Conservation (phyloP, 1,140 invertebrate species). For the Vanessa tameamea region DNA sequence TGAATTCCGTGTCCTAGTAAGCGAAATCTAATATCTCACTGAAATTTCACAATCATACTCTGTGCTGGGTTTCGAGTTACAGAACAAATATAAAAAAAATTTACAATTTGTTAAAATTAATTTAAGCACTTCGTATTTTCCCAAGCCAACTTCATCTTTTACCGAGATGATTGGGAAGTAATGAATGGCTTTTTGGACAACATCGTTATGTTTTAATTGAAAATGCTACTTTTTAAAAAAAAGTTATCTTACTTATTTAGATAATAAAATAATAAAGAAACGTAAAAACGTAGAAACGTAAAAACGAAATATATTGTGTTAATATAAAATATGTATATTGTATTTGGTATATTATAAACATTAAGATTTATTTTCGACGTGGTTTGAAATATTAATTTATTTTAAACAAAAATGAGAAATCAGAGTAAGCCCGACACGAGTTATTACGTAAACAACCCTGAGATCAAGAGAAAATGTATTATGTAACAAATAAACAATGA, state of each 20-base stretch:
- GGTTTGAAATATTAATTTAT: background rate
- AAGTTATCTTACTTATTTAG: background rate
- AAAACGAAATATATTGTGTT: background rate
- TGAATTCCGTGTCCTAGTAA: no score
- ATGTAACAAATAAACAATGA: slow-evolving; percentile 10
- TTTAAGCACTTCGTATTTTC: background rate
- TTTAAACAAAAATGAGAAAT: background rate
- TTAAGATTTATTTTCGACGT: no score
- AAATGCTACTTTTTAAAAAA: background rate
- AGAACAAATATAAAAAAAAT: no score
- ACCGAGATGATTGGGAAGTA: background rate
- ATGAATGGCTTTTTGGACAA: slow-evolving; percentile 8
- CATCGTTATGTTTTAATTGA: slow-evolving; percentile 9
- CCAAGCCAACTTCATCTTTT: background rate
- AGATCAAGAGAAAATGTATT: slow-evolving; percentile 14
- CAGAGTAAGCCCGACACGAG: background rate
- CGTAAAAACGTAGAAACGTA: no score
- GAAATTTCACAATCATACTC: no score
- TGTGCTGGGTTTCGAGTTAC: no score
- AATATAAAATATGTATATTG: background rate
- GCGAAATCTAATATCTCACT: no score
- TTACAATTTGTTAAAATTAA: background rate
- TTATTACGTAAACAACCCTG: slow-evolving; percentile 10
- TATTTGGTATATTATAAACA: no score
- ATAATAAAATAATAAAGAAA: background rate